Percentiles rank a stretch among this genome's conserved stretches.
Evolutionary conservation across 2,113 vertebrate genomes (phyloP).

Genomic region (Halichoeres trimaculatus): DNA sequence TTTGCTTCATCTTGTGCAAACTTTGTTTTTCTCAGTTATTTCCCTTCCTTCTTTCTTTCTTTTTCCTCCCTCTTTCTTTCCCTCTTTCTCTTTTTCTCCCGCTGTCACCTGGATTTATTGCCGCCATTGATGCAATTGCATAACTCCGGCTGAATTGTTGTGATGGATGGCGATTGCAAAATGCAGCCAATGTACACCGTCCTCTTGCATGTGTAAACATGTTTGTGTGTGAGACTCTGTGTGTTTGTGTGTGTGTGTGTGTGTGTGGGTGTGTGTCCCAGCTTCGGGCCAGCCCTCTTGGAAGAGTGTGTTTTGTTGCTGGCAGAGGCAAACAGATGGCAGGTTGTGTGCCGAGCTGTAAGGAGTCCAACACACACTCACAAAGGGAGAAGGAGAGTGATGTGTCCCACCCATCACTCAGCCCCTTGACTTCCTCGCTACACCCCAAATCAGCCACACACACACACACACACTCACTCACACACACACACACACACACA

Average conservation of each 20-base stretch:
- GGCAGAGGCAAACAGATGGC: slow-evolving; percentile 78
- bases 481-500: slow-evolving; percentile 10
- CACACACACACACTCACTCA: slow-evolving; percentile 9
- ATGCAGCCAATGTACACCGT: slow-evolving; percentile 33
- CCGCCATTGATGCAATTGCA: slow-evolving; percentile 13
- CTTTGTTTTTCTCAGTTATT: too few relatives aligned
- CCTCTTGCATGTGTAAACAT: slow-evolving; percentile 31
- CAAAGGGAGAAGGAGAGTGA: slow-evolving; percentile 34
- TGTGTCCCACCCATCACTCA: slow-evolving; percentile 50
- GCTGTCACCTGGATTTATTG: slow-evolving; percentile 35
- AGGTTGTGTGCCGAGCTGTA: slow-evolving; percentile 65
- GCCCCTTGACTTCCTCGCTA: slow-evolving; percentile 9
- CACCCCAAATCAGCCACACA: slow-evolving; percentile 25
- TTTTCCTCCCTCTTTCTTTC: background rate
- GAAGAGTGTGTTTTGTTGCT: slow-evolving; percentile 59
- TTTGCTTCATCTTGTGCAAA: background rate
- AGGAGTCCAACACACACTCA: slow-evolving; percentile 49
- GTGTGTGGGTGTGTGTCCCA: background rate
- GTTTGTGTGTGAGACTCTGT: slow-evolving; percentile 29
- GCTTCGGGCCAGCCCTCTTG: slow-evolving; percentile 27
- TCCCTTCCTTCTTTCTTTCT: background rate
- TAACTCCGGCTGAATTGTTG: slow-evolving; percentile 38
- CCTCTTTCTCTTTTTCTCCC: background rate
- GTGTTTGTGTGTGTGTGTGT: background rate
- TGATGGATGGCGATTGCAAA: slow-evolving; percentile 33